A percentile compares a stretch with the other conserved stretches of the same genome.
Evolutionary conservation across 1,140 invertebrate genomes (phyloP).

Genomic region (Tetragnatha versicolor): DNA sequence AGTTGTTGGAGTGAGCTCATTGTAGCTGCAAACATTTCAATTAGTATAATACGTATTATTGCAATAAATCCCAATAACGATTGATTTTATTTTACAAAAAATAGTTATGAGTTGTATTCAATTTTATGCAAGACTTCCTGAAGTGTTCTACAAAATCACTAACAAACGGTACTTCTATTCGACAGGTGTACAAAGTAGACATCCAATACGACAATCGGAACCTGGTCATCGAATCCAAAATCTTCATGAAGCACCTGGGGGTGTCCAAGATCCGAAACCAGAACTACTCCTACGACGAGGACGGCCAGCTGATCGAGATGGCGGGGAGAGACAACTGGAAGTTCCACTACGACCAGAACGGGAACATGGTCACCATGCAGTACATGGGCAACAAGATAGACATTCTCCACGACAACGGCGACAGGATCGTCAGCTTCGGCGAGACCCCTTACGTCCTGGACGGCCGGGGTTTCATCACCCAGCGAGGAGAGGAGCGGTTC

Average conservation of each 20-base stretch:
- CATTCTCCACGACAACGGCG: conserved; percentile 90
- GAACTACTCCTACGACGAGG: conserved; percentile 84
- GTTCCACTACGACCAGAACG: conserved; percentile 94
- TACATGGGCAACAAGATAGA: conserved; percentile 86
- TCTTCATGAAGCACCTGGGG: conserved; percentile 57
- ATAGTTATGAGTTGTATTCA: too few species aligned
- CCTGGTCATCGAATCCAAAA: conserved; percentile 56
- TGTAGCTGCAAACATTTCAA: too few species aligned
- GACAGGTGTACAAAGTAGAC: conserved; percentile 48
- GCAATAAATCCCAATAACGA: too few species aligned
- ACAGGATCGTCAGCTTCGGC: conserved; percentile 75
- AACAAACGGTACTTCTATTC: too few species aligned
- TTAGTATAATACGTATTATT: too few species aligned
- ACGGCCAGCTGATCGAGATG: conserved; percentile 86
- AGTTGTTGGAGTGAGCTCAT: too few species aligned
- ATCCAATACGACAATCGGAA: conserved; percentile 48
- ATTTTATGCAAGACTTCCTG: too few species aligned
- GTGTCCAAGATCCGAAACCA: conserved; percentile 62
- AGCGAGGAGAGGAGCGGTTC: conserved; percentile 85
- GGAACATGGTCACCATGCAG: conserved; percentile 88
- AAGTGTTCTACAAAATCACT: too few species aligned
- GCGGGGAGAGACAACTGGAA: conserved; percentile 90
- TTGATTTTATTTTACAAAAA: too few species aligned
- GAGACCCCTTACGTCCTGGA: conserved; percentile 82
- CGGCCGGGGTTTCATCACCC: conserved; percentile 86